phyloP scores from a whole-genome alignment of 2,888 invertebrate genomes.

The Podabrus alpinus region DNA sequence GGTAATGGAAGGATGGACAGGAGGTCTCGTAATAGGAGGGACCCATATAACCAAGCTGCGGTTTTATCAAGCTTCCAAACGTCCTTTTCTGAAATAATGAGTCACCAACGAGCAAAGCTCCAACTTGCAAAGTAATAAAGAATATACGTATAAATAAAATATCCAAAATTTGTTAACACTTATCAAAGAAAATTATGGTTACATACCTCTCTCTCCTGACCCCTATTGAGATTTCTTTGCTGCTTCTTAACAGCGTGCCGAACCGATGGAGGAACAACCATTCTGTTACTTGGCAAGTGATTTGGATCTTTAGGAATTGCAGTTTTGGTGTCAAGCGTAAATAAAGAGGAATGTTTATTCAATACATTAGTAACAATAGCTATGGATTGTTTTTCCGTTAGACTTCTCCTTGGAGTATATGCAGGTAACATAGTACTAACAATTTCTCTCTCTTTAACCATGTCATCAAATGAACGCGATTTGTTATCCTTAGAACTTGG shows the following conservation, averaged over 20 bases:
- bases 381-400: constrained; percentile 1
- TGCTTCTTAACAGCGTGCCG: background rate
- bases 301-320: constrained; percentile 22
- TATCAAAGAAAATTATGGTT: background rate
- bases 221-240: background rate
- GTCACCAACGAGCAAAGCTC: too few species aligned
- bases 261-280: constrained; percentile 3
- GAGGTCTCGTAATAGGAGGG: too few species aligned
- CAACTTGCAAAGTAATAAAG: too few species aligned
- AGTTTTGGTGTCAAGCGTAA: constrained; percentile 10
- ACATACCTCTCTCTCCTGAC: background rate
- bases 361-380: constrained; percentile 11
- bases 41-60: too few species aligned
- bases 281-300: background rate
- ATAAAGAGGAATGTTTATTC: constrained; percentile 24
- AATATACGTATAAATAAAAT: too few species aligned
- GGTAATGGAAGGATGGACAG: too few species aligned
- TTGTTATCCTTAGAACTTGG: background rate
- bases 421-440: background rate
- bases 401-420: background rate
- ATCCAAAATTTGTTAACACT: too few species aligned
- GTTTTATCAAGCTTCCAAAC: too few species aligned
- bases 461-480: background rate
- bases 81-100: too few species aligned
- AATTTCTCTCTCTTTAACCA: background rate